These are phyloP conservation scores for Eidolon helvum DNA, from an alignment of 2,113 vertebrate species.

Conservation along the genomic window DNA sequence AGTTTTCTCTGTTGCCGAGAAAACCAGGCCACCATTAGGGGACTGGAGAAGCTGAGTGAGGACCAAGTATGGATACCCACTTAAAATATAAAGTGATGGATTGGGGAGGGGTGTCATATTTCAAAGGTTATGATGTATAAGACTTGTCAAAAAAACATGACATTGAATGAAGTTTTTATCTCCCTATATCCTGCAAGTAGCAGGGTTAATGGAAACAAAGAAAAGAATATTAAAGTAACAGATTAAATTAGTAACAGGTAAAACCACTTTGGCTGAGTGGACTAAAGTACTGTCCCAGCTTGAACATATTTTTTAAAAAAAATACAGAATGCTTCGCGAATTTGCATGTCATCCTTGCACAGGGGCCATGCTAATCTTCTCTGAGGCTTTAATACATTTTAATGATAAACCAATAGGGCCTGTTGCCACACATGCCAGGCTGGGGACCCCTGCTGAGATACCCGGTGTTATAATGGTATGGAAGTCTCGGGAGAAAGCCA, in stretches of 20 bases:
- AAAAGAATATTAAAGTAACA: background rate
- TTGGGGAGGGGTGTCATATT: background rate
- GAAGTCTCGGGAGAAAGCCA: background rate
- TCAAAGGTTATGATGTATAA: background rate
- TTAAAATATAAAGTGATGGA: background rate
- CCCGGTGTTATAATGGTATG: background rate
- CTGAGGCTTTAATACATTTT: background rate
- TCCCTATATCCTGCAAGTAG: background rate
- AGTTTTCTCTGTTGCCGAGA: background rate
- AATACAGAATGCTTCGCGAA: too few species aligned
- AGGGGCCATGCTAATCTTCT: too few species aligned
- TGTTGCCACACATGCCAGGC: background rate
- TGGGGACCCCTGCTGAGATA: background rate
- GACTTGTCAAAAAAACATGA: background rate
- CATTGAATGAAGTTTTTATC: background rate
- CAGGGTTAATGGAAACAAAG: background rate
- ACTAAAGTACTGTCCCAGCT: background rate
- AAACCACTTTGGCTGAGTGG: background rate
- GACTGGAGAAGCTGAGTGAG: background rate
- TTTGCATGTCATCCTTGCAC: too few species aligned
- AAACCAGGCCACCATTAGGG: background rate
- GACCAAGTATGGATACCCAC: background rate
- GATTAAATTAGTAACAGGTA: background rate
- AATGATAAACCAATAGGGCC: background rate
- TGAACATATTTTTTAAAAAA: background rate